phyloP scores from a whole-genome alignment of 2,113 vertebrate species.

The Nanorana parkeri region DNA sequence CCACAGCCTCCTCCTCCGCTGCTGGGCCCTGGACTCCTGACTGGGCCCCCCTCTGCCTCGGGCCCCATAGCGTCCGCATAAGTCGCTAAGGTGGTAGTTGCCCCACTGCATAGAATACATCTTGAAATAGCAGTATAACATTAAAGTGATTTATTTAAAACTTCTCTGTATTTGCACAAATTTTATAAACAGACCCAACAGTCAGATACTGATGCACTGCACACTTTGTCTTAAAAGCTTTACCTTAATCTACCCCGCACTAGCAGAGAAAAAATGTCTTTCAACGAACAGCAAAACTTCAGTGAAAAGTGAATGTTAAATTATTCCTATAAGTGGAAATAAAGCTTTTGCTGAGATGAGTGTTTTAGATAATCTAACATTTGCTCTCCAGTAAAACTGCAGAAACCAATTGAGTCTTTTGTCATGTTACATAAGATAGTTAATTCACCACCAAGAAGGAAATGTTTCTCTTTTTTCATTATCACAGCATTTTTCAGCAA shows the following conservation, averaged over 20 bases:
- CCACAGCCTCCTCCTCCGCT: no score
- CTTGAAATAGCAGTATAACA: no score
- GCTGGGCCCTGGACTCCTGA: no score
- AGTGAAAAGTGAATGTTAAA: conserved; percentile 49
- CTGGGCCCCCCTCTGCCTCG: no score
- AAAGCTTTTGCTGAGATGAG: background rate
- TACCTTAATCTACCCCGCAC: conserved; percentile 42
- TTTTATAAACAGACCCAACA: background rate
- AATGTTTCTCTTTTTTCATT: conserved; percentile 55
- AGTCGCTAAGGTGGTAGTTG: no score
- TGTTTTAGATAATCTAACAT: conserved; percentile 34
- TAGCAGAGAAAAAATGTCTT: conserved; percentile 47
- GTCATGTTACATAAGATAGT: conserved; percentile 60
- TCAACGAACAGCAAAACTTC: conserved; percentile 36
- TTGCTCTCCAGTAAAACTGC: background rate
- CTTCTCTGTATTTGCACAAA: no score
- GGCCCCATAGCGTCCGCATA: no score
- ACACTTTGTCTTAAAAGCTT: conserved; percentile 2
- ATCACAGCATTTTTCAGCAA: conserved; percentile 51
- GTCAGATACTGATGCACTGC: background rate
- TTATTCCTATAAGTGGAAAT: conserved; percentile 30
- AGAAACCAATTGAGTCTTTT: conserved; percentile 53
- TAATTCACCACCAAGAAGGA: conserved; percentile 57
- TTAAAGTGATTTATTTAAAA: no score
- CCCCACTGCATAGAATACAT: no score